These are phyloP conservation scores for Drosophila parvula DNA, from an alignment of 1,140 invertebrate species.

Conservation along the genomic window DNA sequence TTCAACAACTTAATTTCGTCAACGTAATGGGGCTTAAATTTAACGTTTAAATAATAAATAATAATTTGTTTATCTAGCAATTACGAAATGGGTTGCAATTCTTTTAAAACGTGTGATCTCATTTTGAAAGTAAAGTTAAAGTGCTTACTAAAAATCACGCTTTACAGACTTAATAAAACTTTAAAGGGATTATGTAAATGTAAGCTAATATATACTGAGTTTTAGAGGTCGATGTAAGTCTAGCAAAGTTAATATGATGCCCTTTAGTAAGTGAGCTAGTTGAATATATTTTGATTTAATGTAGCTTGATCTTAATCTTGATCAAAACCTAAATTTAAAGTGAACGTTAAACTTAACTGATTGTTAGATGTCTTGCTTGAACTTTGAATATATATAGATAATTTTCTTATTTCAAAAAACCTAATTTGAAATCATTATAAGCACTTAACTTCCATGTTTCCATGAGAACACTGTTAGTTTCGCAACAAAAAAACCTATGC, in stretches of 20 bases:
- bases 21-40: not conserved
- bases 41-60: not conserved
- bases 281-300: too few species aligned
- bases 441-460: not conserved
- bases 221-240: not conserved
- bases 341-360: not conserved
- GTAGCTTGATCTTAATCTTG: too few species aligned
- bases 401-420: not conserved
- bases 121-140: not conserved
- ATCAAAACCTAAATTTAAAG: too few species aligned
- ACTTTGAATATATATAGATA: not conserved
- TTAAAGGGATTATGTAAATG: not conserved
- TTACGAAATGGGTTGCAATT: not conserved
- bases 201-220: not conserved
- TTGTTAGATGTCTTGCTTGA: too few species aligned
- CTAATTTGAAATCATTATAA: not conserved
- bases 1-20: not conserved
- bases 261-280: too few species aligned
- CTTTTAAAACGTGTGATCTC: not conserved
- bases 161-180: not conserved
- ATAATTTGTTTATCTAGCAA: not conserved
- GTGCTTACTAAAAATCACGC: too few species aligned
- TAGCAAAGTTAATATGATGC: not conserved
- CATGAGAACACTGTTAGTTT: too few species aligned
- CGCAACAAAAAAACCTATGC: not conserved